Conservation (phyloP, 2,113 vertebrate genomes). For the Mormyrus lacerda region DNA sequence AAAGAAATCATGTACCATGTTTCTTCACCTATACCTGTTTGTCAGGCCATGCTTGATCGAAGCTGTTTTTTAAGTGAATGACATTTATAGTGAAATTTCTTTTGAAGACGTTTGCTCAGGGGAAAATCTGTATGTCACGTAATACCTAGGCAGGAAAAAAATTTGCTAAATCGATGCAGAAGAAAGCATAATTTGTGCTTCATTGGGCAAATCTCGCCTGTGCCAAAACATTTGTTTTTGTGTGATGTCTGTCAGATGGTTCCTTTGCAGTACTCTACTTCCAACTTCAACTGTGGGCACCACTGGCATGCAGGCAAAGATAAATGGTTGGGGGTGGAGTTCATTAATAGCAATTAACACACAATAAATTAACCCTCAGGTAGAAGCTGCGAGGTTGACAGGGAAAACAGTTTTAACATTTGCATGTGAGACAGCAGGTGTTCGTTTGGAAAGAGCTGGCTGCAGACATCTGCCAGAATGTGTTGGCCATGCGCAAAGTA, state of each 20-base stretch:
- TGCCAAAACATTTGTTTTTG: not conserved
- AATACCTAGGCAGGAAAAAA: not conserved
- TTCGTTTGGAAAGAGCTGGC: not conserved
- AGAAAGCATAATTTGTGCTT: not conserved
- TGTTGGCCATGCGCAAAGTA: not conserved
- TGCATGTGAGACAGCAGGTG: not conserved
- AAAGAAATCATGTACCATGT: not conserved
- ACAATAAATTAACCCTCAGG: not conserved
- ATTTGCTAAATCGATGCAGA: not conserved
- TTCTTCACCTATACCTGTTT: not conserved
- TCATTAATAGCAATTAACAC: not conserved
- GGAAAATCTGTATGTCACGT: not conserved
- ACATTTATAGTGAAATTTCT: not conserved
- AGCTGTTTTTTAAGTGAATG: not conserved
- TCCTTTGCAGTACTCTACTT: not conserved
- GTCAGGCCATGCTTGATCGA: not conserved
- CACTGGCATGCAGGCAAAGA: not conserved
- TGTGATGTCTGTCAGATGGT: not conserved
- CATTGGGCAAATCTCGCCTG: not conserved
- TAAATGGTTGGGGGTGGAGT: not conserved
- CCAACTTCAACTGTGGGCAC: not conserved
- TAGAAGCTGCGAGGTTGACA: not conserved
- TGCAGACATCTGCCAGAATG: not conserved
- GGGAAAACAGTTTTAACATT: not conserved
- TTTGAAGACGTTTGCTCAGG: not conserved